A percentile compares a stretch with the other conserved stretches of the same genome.
Conservation (phyloP, 2,888 invertebrate species). For the Limenitis camilla region DNA sequence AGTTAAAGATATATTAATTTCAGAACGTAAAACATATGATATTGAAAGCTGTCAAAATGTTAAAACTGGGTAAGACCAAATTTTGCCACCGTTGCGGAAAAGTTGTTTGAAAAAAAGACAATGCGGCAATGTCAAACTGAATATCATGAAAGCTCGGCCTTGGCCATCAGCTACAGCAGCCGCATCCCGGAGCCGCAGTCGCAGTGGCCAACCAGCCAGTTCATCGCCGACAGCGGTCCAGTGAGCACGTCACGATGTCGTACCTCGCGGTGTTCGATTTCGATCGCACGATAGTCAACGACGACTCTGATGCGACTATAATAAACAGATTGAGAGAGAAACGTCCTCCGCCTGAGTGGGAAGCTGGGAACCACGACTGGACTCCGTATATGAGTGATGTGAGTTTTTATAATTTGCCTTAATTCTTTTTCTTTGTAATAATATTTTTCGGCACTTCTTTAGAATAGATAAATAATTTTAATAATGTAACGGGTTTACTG, state of each 20-base stretch:
- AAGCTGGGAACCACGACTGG: conserved; percentile 53
- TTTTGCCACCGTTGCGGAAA: conserved; percentile 13
- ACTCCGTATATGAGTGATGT: conserved; percentile 69
- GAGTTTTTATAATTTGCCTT: conserved; percentile 30
- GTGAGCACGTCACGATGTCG: conserved; percentile 45
- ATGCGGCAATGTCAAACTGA: conserved; percentile 20
- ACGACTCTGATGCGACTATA: conserved; percentile 63
- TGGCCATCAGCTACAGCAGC: neutral
- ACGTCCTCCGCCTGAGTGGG: conserved; percentile 61
- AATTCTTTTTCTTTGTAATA: too few species aligned
- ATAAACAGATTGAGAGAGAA: conserved; percentile 57
- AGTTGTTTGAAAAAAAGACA: conserved; percentile 28
- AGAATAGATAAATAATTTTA: too few species aligned
- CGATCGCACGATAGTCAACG: conserved; percentile 61
- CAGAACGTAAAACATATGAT: too few species aligned
- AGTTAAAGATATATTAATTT: too few species aligned
- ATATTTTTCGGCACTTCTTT: too few species aligned
- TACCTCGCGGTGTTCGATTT: conserved; percentile 64
- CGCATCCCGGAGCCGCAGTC: neutral
- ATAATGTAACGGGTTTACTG: too few species aligned
- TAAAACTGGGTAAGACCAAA: conserved; percentile 1
- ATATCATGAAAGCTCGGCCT: conserved; percentile 25
- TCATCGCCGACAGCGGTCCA: conserved; percentile 18
- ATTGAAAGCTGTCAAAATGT: neutral
- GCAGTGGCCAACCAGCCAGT: conserved; percentile 29